Conservation (phyloP, 2,888 invertebrate species). For the Spilosoma lubricipeda region DNA sequence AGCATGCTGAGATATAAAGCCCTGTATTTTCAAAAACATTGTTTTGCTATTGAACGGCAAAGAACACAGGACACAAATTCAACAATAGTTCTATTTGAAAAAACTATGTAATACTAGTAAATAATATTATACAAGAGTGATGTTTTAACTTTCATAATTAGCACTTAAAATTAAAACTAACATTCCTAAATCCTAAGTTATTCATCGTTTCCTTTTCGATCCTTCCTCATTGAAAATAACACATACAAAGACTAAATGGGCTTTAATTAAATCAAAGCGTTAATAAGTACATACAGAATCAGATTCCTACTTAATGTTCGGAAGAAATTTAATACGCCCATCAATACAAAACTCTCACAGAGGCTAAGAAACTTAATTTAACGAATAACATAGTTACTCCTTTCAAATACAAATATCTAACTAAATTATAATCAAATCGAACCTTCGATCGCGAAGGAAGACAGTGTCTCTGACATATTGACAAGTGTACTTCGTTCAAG, state of each 20-base stretch:
- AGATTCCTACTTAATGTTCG: not conserved
- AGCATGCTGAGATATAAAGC: no score
- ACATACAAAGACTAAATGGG: not conserved
- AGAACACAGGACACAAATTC: not conserved
- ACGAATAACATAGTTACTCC: constrained; percentile 39
- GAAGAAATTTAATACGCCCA: not conserved
- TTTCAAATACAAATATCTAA: constrained; percentile 32
- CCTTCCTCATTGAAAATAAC: not conserved
- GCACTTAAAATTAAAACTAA: not conserved
- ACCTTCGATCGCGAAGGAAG: constrained; percentile 24
- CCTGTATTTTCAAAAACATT: not conserved
- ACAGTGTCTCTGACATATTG: constrained; percentile 49
- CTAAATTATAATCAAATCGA: constrained; percentile 31
- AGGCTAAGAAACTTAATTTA: constrained; percentile 18
- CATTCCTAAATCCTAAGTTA: not conserved
- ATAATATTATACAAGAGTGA: not conserved
- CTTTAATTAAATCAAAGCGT: not conserved
- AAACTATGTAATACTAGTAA: not conserved
- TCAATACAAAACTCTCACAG: not conserved
- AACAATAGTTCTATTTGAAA: not conserved
- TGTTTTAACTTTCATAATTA: not conserved
- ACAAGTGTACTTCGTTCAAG: constrained; percentile 49
- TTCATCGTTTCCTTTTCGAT: not conserved
- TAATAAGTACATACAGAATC: not conserved
- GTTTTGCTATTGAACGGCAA: not conserved